A percentile compares a stretch with the other conserved stretches of the same genome.
Evolutionary conservation across 2,113 vertebrate genomes (phyloP).

Genomic region (Anolis sagrei): DNA sequence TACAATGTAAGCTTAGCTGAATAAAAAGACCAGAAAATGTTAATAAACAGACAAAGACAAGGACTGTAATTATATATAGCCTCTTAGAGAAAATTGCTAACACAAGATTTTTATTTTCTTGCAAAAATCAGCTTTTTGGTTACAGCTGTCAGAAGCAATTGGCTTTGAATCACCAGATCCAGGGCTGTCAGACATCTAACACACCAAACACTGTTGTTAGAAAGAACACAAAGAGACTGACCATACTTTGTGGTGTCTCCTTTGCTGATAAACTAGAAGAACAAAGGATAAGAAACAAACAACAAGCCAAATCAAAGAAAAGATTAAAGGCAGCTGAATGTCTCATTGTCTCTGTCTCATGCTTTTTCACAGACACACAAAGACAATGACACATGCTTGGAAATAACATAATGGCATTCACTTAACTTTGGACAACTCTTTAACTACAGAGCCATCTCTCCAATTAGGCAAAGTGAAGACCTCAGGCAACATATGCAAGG

Average conservation of each 20-base stretch:
- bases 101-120: slow-evolving; percentile 20
- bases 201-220: not conserved
- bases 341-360: not conserved
- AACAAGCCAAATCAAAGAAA: not conserved
- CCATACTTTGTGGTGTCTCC: not conserved
- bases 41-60: slow-evolving; percentile 18
- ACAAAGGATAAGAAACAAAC: not conserved
- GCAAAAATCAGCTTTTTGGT: slow-evolving; percentile 17
- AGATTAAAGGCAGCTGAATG: not conserved
- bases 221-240: slow-evolving; percentile 14
- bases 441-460: no score
- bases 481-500: no score
- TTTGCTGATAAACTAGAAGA: not conserved
- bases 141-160: slow-evolving; percentile 25
- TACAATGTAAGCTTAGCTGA: not conserved
- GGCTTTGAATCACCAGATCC: not conserved
- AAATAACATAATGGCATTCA: no score
- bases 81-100: slow-evolving; percentile 16
- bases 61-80: slow-evolving; percentile 1
- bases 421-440: no score
- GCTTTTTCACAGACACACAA: not conserved
- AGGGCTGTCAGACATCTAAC: not conserved
- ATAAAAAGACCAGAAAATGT: slow-evolving; percentile 9
- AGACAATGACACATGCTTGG: no score
- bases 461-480: no score